Percentiles rank a stretch among this genome's conserved stretches.
Evolutionary conservation across 1,140 invertebrate genomes (phyloP).

Genomic region (Drosophila orosa): DNA sequence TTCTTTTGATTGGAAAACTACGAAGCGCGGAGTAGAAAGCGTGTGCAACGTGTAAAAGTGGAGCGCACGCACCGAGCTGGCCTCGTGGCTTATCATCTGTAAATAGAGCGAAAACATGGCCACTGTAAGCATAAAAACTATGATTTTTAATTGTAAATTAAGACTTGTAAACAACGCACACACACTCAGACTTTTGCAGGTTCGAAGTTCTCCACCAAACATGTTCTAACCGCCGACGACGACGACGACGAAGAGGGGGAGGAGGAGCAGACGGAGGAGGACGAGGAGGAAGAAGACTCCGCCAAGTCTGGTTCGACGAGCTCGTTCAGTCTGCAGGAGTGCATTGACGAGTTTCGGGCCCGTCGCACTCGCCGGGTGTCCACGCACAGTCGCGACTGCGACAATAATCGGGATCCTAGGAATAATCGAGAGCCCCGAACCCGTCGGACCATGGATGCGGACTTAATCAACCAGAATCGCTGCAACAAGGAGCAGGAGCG

Average conservation of each 20-base stretch:
- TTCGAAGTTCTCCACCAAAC: conserved; percentile 51
- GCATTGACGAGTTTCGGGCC: conserved; percentile 80
- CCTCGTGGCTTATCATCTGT: conserved; percentile 54
- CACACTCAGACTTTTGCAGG: conserved; percentile 53
- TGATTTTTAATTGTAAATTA: not conserved
- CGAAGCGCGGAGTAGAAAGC: conserved; percentile 59
- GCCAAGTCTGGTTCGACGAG: conserved; percentile 65
- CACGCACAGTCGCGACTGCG: conserved; percentile 70
- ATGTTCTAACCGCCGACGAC: conserved; percentile 4
- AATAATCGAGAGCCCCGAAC: not conserved
- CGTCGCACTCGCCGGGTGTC: conserved; percentile 69
- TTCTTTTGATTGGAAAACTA: conserved; percentile 51
- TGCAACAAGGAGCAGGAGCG: conserved; percentile 79
- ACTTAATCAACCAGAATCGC: conserved; percentile 78
- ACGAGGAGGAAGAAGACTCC: conserved; percentile 63
- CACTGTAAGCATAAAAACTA: conserved; percentile 46
- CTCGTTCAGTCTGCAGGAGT: conserved; percentile 80
- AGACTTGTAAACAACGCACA: conserved; percentile 31
- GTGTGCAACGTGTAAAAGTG: conserved; percentile 75
- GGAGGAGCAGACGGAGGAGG: conserved; percentile 44
- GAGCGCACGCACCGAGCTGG: conserved; percentile 32
- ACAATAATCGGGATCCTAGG: conserved; percentile 13
- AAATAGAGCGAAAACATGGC: conserved; percentile 51
- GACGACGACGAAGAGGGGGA: conserved; percentile 16
- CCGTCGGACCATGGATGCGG: conserved; percentile 49